These are phyloP conservation scores for Cheilosia variabilis DNA, from an alignment of 2,888 invertebrate species.

Conservation along the genomic window DNA sequence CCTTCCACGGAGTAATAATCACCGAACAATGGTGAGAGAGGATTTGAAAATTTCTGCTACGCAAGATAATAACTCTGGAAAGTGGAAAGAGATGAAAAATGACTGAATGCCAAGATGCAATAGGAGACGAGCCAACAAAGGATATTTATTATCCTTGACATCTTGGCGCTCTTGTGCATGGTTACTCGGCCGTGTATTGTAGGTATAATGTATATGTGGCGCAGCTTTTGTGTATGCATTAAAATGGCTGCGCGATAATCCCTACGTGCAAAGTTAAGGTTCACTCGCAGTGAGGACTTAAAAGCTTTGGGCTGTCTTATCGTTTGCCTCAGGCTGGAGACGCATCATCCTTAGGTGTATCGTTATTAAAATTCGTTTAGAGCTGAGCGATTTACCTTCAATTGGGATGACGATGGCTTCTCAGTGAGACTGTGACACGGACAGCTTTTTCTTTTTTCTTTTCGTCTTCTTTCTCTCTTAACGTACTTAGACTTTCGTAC, in stretches of 20 bases:
- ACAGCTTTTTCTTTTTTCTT: too few relatives aligned
- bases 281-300: neutral
- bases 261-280: neutral
- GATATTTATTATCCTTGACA: constrained; percentile 59
- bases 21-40: constrained; percentile 34
- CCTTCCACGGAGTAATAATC: constrained; percentile 32
- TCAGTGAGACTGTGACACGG: too few relatives aligned
- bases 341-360: neutral
- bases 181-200: neutral
- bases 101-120: constrained; percentile 38
- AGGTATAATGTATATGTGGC: neutral
- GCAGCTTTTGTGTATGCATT: constrained; percentile 15
- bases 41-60: neutral
- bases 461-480: too few relatives aligned
- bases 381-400: too few relatives aligned
- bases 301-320: constrained; percentile 2
- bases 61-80: constrained; percentile 17
- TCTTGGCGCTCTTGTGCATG: constrained; percentile 17
- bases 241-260: constrained; percentile 15
- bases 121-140: constrained; percentile 45
- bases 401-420: too few relatives aligned
- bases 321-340: neutral
- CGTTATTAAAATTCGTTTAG: neutral
- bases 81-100: constrained; percentile 33
- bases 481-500: too few relatives aligned